phyloP scores from a whole-genome alignment of 2,888 invertebrate species.

The Minunthozetes semirufus region DNA sequence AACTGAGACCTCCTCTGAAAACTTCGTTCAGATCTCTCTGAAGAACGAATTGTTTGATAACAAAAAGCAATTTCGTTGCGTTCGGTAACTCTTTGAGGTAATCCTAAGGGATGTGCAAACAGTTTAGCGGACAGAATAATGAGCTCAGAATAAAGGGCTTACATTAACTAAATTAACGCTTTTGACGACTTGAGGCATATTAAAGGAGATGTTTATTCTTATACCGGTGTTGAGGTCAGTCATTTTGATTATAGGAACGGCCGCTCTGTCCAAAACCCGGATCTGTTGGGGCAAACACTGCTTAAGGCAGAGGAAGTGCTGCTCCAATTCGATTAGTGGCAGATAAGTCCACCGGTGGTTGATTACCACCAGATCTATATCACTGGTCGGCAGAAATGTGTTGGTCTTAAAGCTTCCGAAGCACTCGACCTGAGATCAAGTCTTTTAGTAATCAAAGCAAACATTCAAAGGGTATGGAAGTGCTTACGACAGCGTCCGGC shows the following conservation, averaged over 20 bases:
- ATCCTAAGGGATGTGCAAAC: constrained; percentile 50
- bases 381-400: constrained; percentile 89
- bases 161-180: constrained; percentile 87
- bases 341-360: constrained; percentile 73
- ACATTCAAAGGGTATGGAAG: not conserved
- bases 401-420: constrained; percentile 97
- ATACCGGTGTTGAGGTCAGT: constrained; percentile 78
- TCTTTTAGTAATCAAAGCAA: not conserved
- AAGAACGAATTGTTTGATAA: constrained; percentile 94
- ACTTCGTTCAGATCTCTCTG: constrained; percentile 98
- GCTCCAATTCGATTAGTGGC: constrained; percentile 82
- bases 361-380: constrained; percentile 66
- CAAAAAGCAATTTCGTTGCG: constrained; percentile 86
- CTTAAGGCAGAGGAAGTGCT: constrained; percentile 76
- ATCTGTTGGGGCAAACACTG: constrained; percentile 82
- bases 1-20: constrained; percentile 98
- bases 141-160: constrained; percentile 32
- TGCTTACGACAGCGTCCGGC: constrained; percentile 64
- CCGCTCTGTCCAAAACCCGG: constrained; percentile 94
- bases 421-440: constrained; percentile 65
- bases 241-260: constrained; percentile 94
- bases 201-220: constrained; percentile 97
- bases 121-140: not conserved
- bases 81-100: constrained; percentile 81
- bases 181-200: constrained; percentile 94